Evolutionary conservation across 2,797 vertebrate species (phyloP).

Genomic region (Acipenser oxyrinchus): DNA sequence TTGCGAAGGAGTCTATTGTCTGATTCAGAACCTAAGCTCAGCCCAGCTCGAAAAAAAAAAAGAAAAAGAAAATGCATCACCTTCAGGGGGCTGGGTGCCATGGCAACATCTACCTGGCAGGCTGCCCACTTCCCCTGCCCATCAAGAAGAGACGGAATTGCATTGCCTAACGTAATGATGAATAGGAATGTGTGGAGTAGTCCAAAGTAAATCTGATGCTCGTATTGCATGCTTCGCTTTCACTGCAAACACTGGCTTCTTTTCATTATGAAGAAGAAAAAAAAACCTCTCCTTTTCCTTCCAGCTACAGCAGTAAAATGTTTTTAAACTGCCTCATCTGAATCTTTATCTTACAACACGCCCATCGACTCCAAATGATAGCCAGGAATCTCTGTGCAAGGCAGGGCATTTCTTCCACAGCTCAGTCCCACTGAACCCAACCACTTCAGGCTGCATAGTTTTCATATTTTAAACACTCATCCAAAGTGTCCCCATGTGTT

Average conservation of each 20-base stretch:
- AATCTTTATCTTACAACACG: slow-evolving; percentile 46
- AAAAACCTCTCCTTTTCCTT: slow-evolving; percentile 11
- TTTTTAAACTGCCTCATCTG: slow-evolving; percentile 48
- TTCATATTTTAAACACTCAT: slow-evolving; percentile 20
- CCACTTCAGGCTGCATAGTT: slow-evolving; percentile 11
- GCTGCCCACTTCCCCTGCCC: slow-evolving; percentile 76
- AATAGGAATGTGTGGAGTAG: slow-evolving; percentile 73
- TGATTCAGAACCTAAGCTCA: slow-evolving; percentile 82
- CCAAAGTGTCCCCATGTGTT: slow-evolving; percentile 9
- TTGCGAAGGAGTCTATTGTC: slow-evolving; percentile 93
- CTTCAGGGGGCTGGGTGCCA: slow-evolving; percentile 85
- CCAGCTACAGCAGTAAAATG: slow-evolving; percentile 32
- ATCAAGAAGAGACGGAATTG: slow-evolving; percentile 75
- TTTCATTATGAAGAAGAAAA: slow-evolving; percentile 31
- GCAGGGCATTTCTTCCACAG: too few species aligned
- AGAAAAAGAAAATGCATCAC: slow-evolving; percentile 69
- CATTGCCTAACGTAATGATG: slow-evolving; percentile 73
- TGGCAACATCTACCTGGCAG: slow-evolving; percentile 92
- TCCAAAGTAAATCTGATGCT: slow-evolving; percentile 81
- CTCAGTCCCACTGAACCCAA: background rate
- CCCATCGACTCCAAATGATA: slow-evolving; percentile 16
- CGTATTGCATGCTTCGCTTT: slow-evolving; percentile 69
- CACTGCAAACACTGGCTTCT: slow-evolving; percentile 59
- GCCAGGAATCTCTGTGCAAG: background rate
- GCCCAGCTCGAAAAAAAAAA: slow-evolving; percentile 65